Conservation (phyloP, 2,113 vertebrate species). For the human region GRCh38 chr7:92318501-92319000, state of each 20-base stretch:
- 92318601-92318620: background rate
- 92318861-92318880: background rate
- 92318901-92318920: background rate
- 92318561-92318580: background rate
- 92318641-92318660: background rate
- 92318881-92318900: background rate
- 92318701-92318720: background rate
- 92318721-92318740: background rate
- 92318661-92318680: background rate
- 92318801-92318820: slow-evolving; percentile 36
- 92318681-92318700: background rate
- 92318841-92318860: background rate
- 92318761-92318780: background rate
- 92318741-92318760: background rate
- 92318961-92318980: slow-evolving; percentile 43
- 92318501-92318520: background rate
- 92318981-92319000: background rate
- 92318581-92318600: background rate
- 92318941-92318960: background rate
- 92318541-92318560: background rate
- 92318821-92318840: slow-evolving; percentile 13
- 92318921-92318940: background rate
- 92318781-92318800: background rate
- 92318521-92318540: background rate
- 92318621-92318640: background rate